Base-by-base conservation (phyloP, 2,797 vertebrate species). In the Thamnophis elegans region DNA sequence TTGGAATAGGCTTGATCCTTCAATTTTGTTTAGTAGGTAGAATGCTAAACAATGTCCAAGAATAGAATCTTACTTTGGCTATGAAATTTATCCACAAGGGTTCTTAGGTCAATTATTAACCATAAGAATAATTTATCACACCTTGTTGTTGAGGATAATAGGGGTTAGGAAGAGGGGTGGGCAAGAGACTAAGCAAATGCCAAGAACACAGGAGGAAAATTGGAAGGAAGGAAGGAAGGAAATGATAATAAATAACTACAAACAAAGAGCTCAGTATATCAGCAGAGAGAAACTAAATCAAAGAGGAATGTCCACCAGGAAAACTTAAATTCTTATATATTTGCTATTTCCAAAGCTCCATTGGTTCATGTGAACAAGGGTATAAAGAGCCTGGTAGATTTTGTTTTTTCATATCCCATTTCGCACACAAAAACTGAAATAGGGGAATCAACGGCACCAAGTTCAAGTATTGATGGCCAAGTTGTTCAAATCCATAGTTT, bases 1-100 rank as follows among this genome's bases (percentile, higher is more conserved):
- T 88, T 92, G 6, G 2, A 91, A 55, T 26, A n/a, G 91, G 95
- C 5, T 7, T 90, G 78, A 92, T 93, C 53, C 42, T 28, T 62
- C 59, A 51, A 28, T 20, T n/a, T 58, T 86, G 26, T 58, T 20
- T 73, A 56, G 59, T 25, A 7, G 36, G 12, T n/a, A 56, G 36
- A 58, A 58, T n/a, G 26, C 16, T 58, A 36, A 59, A 13, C 78
- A 32, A 42, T 58, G 65, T 32, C 18, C 11, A 51, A 55, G 36
- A 28, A 36, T 47, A 22, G 3, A 53, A 42, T 42, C 73, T 56
- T 47, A 32, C 26, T 91, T 53, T 26, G 51, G 55, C 58, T 55
- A 82, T 92, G 16, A 36, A 90, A 58, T 28, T 36, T n/a, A 88
- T 12, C 22, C 10, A 42, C 13, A 25, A 26, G 56, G 22, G 12